phyloP scores from a whole-genome alignment of 2,888 invertebrate species.

The Acrocyrtus sp. region DNA sequence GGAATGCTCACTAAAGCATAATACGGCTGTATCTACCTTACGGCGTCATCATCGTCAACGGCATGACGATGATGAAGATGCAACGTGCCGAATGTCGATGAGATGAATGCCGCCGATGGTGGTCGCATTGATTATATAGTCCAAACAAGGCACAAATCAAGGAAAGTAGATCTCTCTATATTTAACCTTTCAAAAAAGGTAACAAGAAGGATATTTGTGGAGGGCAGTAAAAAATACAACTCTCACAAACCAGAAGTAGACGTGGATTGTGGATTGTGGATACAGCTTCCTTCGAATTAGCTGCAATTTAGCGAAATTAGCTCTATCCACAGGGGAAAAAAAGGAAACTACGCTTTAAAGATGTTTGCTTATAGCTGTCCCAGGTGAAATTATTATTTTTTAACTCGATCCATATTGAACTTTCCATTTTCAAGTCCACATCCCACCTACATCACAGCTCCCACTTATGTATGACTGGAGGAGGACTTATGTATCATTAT shows the following conservation, averaged over 20 bases:
- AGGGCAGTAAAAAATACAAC: conserved; percentile 42
- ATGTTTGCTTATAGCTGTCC: background rate
- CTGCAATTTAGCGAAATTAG: background rate
- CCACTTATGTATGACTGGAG: background rate
- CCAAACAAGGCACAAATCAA: conserved; percentile 44
- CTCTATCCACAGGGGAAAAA: no score
- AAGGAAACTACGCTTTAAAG: no score
- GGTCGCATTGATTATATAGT: conserved; percentile 45
- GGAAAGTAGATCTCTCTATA: conserved; percentile 9
- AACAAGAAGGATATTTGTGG: conserved; percentile 48
- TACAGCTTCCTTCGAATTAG: background rate
- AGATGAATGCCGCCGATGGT: conserved; percentile 30
- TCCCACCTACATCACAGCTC: background rate
- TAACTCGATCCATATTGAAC: background rate
- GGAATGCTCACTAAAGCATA: no score
- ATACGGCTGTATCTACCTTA: no score
- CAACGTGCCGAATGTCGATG: conserved; percentile 25
- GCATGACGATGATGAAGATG: conserved; percentile 29
- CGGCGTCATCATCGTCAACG: no score
- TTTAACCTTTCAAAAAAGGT: conserved; percentile 46
- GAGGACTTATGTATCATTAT: conserved; percentile 6
- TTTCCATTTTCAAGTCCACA: no score
- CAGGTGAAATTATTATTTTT: background rate
- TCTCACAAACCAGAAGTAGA: background rate
- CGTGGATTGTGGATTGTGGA: background rate